A percentile compares a stretch with the other conserved stretches of the same genome.
Evolutionary conservation across 2,797 vertebrate species (phyloP).

Genomic region (Myotis myotis): DNA sequence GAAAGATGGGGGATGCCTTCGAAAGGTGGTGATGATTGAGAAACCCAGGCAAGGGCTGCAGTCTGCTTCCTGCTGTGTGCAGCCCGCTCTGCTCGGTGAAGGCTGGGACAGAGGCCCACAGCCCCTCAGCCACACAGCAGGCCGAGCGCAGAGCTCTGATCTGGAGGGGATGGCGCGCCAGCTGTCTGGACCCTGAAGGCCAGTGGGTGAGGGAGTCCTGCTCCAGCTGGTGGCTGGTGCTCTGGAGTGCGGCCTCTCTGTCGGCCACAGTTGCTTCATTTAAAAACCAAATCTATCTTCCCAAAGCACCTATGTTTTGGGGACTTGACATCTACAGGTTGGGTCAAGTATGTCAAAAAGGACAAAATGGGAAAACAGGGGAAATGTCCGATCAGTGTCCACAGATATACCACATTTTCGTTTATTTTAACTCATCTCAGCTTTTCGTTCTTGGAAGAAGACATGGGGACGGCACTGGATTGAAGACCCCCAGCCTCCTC

Average conservation of each 20-base stretch:
- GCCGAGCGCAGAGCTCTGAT: neutral
- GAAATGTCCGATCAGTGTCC: neutral
- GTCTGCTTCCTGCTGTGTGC: neutral
- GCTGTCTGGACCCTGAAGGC: neutral
- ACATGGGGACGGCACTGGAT: neutral
- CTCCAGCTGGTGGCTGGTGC: constrained; percentile 12
- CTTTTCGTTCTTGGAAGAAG: constrained; percentile 21
- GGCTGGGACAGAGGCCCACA: neutral
- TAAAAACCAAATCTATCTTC: constrained; percentile 45
- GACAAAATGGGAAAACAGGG: constrained; percentile 24
- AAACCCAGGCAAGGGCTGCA: neutral
- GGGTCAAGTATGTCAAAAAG: constrained; percentile 60
- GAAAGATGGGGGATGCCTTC: neutral
- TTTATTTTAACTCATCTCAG: constrained; percentile 14
- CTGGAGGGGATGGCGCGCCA: neutral
- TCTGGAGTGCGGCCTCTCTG: neutral
- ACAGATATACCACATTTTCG: neutral
- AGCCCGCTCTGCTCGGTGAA: neutral
- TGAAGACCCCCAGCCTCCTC: constrained; percentile 15
- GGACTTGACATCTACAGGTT: constrained; percentile 59
- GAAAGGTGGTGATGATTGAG: neutral
- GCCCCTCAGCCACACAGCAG: neutral
- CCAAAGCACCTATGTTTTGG: constrained; percentile 4
- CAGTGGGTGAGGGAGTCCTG: neutral
- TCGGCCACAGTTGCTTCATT: neutral